Evolutionary conservation across 2,888 invertebrate genomes (phyloP).

Genomic region (Atrina japonica): DNA sequence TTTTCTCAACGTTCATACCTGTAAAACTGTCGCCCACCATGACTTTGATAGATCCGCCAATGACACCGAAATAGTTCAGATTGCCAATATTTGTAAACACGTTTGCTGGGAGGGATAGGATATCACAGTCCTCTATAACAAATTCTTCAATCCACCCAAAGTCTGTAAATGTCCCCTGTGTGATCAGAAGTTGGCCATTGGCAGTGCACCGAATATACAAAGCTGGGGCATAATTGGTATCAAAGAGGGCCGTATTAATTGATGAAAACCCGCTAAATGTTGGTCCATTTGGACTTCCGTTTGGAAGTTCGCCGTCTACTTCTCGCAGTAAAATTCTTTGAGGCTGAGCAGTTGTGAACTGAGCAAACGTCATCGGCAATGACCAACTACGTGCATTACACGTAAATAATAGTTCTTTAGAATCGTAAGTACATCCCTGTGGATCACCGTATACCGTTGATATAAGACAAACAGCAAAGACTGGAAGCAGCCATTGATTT

Average conservation of each 20-base stretch:
- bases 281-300: constrained; percentile 30
- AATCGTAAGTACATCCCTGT: constrained; percentile 38
- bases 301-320: constrained; percentile 35
- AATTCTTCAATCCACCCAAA: constrained; percentile 40
- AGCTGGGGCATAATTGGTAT: constrained; percentile 41
- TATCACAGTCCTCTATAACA: constrained; percentile 53
- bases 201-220: constrained; percentile 31
- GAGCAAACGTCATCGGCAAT: constrained; percentile 24
- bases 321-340: constrained; percentile 35
- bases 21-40: constrained; percentile 55
- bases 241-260: constrained; percentile 43
- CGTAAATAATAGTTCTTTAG: constrained; percentile 23
- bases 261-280: constrained; percentile 38
- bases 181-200: constrained; percentile 25
- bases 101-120: constrained; percentile 48
- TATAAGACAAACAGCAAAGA: background rate
- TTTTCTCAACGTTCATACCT: constrained; percentile 51
- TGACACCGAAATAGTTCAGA: constrained; percentile 54
- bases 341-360: constrained; percentile 12
- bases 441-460: constrained; percentile 19
- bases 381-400: constrained; percentile 39
- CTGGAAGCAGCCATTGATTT: background rate
- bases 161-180: constrained; percentile 30
- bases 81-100: constrained; percentile 49
- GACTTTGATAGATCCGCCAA: constrained; percentile 52